Evolutionary conservation across 2,888 invertebrate genomes (phyloP), one percentile per base, ranked within the genome.

Genomic region (Chymomyza fuscimana): DNA sequence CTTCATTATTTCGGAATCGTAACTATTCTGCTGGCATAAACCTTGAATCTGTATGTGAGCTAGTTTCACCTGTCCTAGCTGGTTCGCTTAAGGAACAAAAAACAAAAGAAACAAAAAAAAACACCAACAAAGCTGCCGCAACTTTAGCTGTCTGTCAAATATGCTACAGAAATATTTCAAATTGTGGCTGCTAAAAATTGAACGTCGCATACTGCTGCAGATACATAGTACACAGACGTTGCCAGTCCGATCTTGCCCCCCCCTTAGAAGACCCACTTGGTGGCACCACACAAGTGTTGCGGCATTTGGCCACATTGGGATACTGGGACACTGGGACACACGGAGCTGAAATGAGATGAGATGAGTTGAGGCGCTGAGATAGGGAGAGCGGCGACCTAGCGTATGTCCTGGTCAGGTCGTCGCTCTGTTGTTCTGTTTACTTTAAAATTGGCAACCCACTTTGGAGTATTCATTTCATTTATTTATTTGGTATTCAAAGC

Each of bases 121-220:
- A 46, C 10, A 46, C 10, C 40, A 3, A 12, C 40, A 46, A 46
- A 46, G 12, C 40, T 46, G 12, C 85, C 88, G 61, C 86, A 87
- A 82, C 86, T 79, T 87, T 82, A 79, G 77, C 88, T 84, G 88
- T 87, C 83, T 83, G 88, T 83, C 88, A 83, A 83, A 88, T 83
- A 83, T 87, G 84, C 88, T 77, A 70, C 80, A 74, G 84, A 87
- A 83, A 83, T 83, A 83, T 83, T 83, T 87, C 83, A 87, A 83
- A 87, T 87, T 83, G 88, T 86, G 86, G 88, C 82, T 83, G 88
- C 88, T 87, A 83, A 87, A 83, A 83, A 79, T 83, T 86, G 84
- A 84, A 84, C 83, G 70, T 76, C 59, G 77, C 73, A 64, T 61
- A 12, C 5, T 50, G 25, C 50, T 60, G 22, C 61, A 15, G 32